Evolutionary conservation across 1,140 invertebrate species (phyloP), one percentile per base, ranked within the genome.

Genomic region (Eulimnadia texana): DNA sequence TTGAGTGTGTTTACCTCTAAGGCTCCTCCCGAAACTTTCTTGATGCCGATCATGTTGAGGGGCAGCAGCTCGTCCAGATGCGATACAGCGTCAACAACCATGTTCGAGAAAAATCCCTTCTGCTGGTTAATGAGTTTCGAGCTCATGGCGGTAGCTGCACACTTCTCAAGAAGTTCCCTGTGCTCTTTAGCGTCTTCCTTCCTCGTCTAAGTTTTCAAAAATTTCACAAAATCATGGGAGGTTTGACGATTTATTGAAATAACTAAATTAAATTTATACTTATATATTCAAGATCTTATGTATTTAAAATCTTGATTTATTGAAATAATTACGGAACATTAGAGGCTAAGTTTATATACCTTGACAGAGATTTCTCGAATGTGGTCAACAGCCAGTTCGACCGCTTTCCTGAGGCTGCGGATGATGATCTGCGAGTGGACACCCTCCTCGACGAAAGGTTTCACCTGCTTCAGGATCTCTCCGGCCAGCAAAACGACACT

Each of bases 41-140:
- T 99, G 63, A 99, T 95, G 59, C 97, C 96, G 73, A 99, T 99
- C 95, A 99, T 99, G 71, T 98, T 95, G 13, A 99, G 76, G 0
- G 96, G 94, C 64, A 98, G 74, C 33, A 98, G 77, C 13, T 94
- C 90, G 73, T 99, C 96, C 61, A 99, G 76, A 28, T 84, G 80
- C 65, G 94, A 79, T 1, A 99, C 96, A 65, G 96, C 96, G 72
- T 98, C 93, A 0, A 99, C 96, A 9, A 98, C 95, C 82, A 99
- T 93, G 69, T 85, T 84, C 23, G 93, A 84, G 73, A 99, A 99
- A 76, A 97, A 97, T 54, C 86, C 85, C 72, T 93, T 95, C 70
- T 98, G 91, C 68, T 88, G 85, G 69, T 94, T 88, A 69, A 98
- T 93, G 61, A 99, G 76, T 75, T 99, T 99, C 0, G 94, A 98